A percentile compares a stretch with the other conserved stretches of the same genome.
phyloP scores from a whole-genome alignment of 2,888 invertebrate genomes.

The Diabrotica balteata region DNA sequence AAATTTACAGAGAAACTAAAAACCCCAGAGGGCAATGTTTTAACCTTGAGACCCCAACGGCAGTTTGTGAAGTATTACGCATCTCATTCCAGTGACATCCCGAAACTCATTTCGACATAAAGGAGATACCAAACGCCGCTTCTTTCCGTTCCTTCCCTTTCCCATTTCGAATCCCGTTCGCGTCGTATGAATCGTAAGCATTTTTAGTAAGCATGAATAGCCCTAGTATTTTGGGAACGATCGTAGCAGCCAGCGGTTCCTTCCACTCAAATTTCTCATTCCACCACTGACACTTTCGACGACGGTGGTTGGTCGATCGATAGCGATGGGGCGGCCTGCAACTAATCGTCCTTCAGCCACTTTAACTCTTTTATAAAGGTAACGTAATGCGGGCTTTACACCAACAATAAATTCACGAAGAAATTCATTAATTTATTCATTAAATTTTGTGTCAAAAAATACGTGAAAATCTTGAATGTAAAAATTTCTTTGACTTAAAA shows the following conservation, averaged over 20 bases:
- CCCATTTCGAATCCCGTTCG: neutral
- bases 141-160: neutral
- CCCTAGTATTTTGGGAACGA: neutral
- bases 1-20: neutral
- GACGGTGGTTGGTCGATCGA: slow-evolving; percentile 4
- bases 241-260: neutral
- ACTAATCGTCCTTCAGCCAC: neutral
- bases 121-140: neutral
- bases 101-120: neutral
- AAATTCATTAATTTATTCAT: too few relatives aligned
- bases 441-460: too few relatives aligned
- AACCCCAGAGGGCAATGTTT: neutral
- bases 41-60: slow-evolving; percentile 2
- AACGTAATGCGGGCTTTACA: too few relatives aligned
- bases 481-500: too few relatives aligned
- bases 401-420: too few relatives aligned
- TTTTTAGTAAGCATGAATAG: slow-evolving; percentile 6
- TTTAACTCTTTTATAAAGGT: too few relatives aligned
- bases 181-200: neutral
- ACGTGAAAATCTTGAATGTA: too few relatives aligned
- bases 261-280: slow-evolving; percentile 8
- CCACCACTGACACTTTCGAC: neutral
- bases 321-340: neutral
- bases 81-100: slow-evolving; percentile 3
- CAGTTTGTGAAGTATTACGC: slow-evolving; percentile 5